Conservation (phyloP, 2,797 vertebrate species). For the Apogon talboti region DNA sequence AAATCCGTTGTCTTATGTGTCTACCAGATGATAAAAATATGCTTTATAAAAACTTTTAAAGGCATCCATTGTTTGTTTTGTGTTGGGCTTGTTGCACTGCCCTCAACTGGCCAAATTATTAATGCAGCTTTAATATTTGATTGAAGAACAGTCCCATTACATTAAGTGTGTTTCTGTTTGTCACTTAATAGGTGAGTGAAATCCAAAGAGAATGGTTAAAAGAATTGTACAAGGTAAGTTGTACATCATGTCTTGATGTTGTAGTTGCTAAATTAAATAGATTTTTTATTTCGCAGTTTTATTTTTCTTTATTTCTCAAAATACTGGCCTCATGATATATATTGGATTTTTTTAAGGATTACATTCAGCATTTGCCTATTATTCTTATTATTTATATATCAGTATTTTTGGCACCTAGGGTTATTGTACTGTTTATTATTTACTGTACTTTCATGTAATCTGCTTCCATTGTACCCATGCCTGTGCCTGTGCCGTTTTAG, state of each 20-base stretch:
- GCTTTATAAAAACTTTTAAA: not conserved
- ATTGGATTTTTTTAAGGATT: too few relatives aligned
- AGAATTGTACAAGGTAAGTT: slow-evolving; percentile 84
- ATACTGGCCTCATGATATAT: too few relatives aligned
- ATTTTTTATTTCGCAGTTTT: not conserved
- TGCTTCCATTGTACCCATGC: too few relatives aligned
- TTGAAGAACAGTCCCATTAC: not conserved
- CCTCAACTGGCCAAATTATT: not conserved
- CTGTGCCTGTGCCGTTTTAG: too few relatives aligned
- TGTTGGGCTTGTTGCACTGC: not conserved
- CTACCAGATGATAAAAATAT: not conserved
- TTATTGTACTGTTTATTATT: too few relatives aligned
- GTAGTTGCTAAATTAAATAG: slow-evolving; percentile 5
- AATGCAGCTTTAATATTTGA: not conserved
- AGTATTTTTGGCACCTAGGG: too few relatives aligned
- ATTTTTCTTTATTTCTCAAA: not conserved
- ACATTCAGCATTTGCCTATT: too few relatives aligned
- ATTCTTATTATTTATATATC: too few relatives aligned
- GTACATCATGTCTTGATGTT: not conserved
- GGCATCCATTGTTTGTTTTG: not conserved
- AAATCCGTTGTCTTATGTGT: too few relatives aligned
- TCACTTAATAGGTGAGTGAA: slow-evolving; percentile 78
- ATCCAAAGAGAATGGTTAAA: slow-evolving; percentile 86
- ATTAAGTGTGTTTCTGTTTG: slow-evolving; percentile 27
- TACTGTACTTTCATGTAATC: too few relatives aligned